Base-by-base conservation (phyloP, 2,113 vertebrate genomes). In the Chinchilla lanigera region DNA sequence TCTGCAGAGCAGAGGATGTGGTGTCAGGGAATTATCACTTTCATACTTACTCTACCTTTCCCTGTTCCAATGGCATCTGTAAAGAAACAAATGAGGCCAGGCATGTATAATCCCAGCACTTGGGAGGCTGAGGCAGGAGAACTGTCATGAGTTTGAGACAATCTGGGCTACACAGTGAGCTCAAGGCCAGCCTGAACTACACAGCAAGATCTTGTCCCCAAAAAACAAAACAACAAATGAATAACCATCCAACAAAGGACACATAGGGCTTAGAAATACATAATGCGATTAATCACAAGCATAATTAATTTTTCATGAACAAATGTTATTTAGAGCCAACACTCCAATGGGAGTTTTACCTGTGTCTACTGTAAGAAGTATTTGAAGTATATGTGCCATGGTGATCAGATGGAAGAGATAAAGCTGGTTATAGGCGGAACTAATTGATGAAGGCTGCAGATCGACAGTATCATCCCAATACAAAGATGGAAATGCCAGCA, bases 341-440 rank as follows among this genome's bases (percentile, higher is more conserved):
- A 89, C 54, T 4, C 13, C 10, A 65, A 97, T 77, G 5, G 50
- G 22, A 90, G 12, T 52, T 85, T 94, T 98, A 99, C 98, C 99
- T 98, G 98, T 90, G 81, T 98, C 98, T 96, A 98, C 98, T 56
- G 99, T 99, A 88, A 99, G 92, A 85, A 99, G 98, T 1, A 99
- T 98, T 98, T 99, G 99, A 82, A 99, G 96, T 63, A 99, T 98
- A 61, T 99, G 99, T 75, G 99, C 99, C 99, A 99, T 99, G 30
- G 99, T 99, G 97, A 99, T 98, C 98, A 99, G 98, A 95, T 99
- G 99, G 95, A 99, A 98, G 98, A 99, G 99, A 98, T 99, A 99
- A 93, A 99, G 99, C 91, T 99, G 99, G 98, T 99, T 99, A 98
- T 99, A 99, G 73, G 99, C 99, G 77, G 99, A 99, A 96, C 99